Base-by-base conservation (phyloP, 2,888 invertebrate species). In the Dromius quadrimaculatus region DNA sequence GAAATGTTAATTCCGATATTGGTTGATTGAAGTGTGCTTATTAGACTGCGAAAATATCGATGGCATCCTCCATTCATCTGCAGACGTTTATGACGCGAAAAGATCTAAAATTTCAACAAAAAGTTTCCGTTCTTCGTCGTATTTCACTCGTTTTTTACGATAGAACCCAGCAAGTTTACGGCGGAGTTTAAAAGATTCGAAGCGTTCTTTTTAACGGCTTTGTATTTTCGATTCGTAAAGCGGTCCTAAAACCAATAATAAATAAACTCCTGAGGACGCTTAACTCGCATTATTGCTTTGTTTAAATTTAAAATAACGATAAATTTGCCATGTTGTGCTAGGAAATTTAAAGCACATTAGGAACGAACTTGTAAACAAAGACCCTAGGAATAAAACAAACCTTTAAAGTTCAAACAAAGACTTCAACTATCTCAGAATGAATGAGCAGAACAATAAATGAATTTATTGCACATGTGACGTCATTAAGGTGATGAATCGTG, bases 211-310 rank as follows among this genome's bases (percentile, higher is more conserved):
- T 66, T 66, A 66, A 66, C 66, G 54, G 66, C 66, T 66, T 66
- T 66, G 54, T 50, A 66, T 41, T 66, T 66, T 66, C 66, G 66
- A 66, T 66, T 66, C 66, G 66, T 22, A 38, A 50, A 66, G 50
- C 38, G 54, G 23, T 54, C 63, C 41, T 41, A 66, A 66, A 66
- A 36, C 66, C 50, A 66, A 47, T 66, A 66, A 54, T 66, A 66
- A 66, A 66, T 66, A 66, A 66, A 66, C 15, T 66, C 66, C 41
- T 66, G 66, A 66, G 66, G n/a, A 66, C 66, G 66, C 54, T 66
- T 57, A 50, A 38, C 54, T 54, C 38, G 28, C 20, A 57, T 54
- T 66, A 63, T 63, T 63, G 63, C 63, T 54, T 66, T 66, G 66
- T 66, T 66, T 66, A 57, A 66, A 66, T 66, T 66, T 66, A 66